These are phyloP conservation scores for Liolophura sinensis DNA, from an alignment of 1,140 invertebrate genomes.

Conservation along the genomic window DNA sequence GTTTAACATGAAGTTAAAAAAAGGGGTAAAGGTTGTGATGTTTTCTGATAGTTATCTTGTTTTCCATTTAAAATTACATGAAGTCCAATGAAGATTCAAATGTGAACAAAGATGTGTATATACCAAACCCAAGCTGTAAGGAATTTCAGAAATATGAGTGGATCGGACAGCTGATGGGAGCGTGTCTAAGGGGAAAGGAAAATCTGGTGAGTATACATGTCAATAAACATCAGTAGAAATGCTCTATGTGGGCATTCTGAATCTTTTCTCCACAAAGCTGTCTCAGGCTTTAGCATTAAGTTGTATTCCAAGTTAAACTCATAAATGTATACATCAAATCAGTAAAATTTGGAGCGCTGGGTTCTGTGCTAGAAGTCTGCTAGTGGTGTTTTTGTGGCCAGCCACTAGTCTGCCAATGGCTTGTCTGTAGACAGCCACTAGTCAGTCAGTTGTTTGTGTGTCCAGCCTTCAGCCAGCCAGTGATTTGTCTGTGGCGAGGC, in stretches of 20 bases:
- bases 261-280: too few relatives aligned
- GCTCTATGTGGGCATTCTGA: not conserved
- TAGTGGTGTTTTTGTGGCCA: not conserved
- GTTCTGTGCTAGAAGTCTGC: too few relatives aligned
- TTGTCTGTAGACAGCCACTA: too few relatives aligned
- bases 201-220: conserved; percentile 26
- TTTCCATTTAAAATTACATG: too few relatives aligned
- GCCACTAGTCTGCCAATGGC: too few relatives aligned
- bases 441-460: too few relatives aligned
- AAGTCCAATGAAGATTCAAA: conserved; percentile 47
- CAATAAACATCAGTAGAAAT: not conserved
- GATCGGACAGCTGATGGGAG: conserved; percentile 59
- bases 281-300: not conserved
- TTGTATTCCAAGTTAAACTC: not conserved
- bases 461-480: too few relatives aligned
- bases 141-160: conserved; percentile 54
- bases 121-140: conserved; percentile 51
- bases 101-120: conserved; percentile 54
- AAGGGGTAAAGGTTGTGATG: not conserved
- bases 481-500: too few relatives aligned
- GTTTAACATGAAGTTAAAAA: conserved; percentile 2
- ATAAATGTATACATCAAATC: not conserved
- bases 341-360: not conserved
- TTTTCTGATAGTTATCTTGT: too few relatives aligned
- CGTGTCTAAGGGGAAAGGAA: conserved; percentile 56